A percentile compares a stretch with the other conserved stretches of the same genome.
Conservation (phyloP, 2,113 vertebrate species). For the Pygoscelis antarcticus region DNA sequence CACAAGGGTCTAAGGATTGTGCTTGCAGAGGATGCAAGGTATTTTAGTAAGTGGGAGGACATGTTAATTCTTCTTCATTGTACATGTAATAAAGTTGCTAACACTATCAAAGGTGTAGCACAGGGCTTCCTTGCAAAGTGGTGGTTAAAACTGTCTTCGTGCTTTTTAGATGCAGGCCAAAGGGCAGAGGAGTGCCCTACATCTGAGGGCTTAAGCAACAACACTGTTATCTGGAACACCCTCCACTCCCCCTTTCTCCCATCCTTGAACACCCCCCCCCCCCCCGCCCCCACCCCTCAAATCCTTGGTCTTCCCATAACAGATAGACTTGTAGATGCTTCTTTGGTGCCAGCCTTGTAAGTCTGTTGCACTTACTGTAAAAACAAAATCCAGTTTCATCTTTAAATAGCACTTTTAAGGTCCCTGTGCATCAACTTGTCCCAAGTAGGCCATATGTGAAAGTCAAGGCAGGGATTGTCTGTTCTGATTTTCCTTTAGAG, state of each 20-base stretch:
- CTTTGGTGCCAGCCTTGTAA: neutral
- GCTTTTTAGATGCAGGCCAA: neutral
- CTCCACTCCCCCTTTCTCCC: neutral
- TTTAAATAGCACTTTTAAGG: neutral
- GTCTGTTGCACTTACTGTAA: neutral
- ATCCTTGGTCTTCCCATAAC: neutral
- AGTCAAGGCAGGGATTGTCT: neutral
- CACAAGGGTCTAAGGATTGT: neutral
- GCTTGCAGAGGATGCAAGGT: neutral
- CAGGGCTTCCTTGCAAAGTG: neutral
- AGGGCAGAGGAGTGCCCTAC: neutral
- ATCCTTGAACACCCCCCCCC: neutral
- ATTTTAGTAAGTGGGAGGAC: neutral
- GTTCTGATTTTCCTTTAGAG: neutral
- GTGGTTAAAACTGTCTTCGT: neutral
- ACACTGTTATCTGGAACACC: neutral
- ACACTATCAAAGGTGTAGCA: neutral
- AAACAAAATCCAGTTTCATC: neutral
- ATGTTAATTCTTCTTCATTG: neutral
- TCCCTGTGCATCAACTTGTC: neutral
- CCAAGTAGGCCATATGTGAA: neutral
- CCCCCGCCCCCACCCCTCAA: neutral
- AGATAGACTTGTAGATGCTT: neutral
- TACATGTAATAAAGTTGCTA: neutral
- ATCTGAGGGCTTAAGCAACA: neutral